Evolutionary conservation across 2,888 invertebrate species (phyloP).

Genomic region (Sepioteuthis lessoniana): DNA sequence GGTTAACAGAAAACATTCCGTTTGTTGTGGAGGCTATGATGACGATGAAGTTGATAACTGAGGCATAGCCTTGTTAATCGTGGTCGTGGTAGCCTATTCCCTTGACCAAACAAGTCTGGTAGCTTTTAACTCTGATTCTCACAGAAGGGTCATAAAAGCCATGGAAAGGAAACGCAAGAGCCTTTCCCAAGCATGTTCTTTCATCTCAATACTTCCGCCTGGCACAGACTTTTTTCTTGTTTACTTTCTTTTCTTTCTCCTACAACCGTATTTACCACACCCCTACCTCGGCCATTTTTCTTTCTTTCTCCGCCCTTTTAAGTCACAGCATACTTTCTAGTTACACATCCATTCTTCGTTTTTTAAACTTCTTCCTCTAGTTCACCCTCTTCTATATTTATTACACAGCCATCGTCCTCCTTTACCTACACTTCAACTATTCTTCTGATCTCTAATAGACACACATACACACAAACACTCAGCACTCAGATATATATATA

Average conservation of each 20-base stretch:
- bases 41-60: not conserved
- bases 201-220: not conserved
- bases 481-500: not conserved
- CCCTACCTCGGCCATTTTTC: not conserved
- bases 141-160: slow-evolving; percentile 6
- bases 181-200: slow-evolving; percentile 23
- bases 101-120: not conserved
- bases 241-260: not conserved
- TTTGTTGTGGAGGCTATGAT: not conserved
- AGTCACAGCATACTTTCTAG: not conserved
- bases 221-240: not conserved
- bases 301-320: not conserved
- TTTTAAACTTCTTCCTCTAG: not conserved
- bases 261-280: not conserved
- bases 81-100: not conserved
- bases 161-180: not conserved
- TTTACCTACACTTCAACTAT: not conserved
- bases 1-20: too few species aligned
- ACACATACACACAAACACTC: not conserved
- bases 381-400: not conserved
- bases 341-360: not conserved
- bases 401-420: not conserved
- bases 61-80: not conserved
- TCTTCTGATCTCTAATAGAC: slow-evolving; percentile 33
- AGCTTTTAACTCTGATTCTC: not conserved